Conservation (phyloP, 2,888 invertebrate genomes). For the Doris montereyensis region DNA sequence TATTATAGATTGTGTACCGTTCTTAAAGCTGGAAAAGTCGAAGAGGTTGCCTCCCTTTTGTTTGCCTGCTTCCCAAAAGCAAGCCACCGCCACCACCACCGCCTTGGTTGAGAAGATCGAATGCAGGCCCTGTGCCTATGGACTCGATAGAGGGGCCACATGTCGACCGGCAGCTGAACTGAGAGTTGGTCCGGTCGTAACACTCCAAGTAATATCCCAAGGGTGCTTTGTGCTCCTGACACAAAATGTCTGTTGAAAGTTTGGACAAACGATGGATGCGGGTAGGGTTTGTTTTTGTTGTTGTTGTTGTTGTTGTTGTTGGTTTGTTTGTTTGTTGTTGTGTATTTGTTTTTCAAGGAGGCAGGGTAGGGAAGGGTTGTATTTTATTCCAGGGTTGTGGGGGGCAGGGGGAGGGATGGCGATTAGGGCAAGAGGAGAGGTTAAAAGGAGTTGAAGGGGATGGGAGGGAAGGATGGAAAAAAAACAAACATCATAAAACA, state of each 20-base stretch:
- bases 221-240: conserved; percentile 30
- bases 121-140: conserved; percentile 36
- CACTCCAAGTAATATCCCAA: conserved; percentile 37
- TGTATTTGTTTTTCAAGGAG: no score
- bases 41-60: conserved; percentile 26
- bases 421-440: no score
- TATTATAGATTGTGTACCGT: neutral
- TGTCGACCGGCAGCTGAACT: conserved; percentile 37
- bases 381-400: no score
- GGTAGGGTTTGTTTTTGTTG: no score
- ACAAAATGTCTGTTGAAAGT: conserved; percentile 32
- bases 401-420: no score
- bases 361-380: no score
- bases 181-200: conserved; percentile 18
- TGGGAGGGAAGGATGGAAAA: no score
- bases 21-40: conserved; percentile 21
- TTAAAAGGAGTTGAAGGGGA: no score
- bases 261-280: no score
- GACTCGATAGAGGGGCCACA: conserved; percentile 37
- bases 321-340: no score
- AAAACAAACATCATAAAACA: no score
- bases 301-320: no score
- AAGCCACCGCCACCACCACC: neutral
- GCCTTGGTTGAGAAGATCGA: conserved; percentile 26
- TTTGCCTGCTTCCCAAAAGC: conserved; percentile 20